A percentile compares a stretch with the other conserved stretches of the same genome.
Evolutionary conservation across 2,113 vertebrate genomes (phyloP).

Genomic region (Ceuthmochares aereus): DNA sequence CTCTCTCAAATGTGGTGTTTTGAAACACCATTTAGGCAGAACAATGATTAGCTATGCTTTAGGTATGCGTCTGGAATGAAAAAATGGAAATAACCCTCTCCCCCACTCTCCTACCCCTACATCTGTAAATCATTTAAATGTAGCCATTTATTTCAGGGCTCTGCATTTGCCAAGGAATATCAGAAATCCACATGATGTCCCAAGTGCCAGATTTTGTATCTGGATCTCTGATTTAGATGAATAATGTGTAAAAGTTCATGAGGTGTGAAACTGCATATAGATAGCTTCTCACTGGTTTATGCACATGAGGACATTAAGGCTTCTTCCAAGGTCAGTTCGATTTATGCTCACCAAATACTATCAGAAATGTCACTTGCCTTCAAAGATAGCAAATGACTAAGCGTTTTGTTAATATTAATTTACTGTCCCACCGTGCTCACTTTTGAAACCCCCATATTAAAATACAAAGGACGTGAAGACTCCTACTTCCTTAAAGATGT

Average conservation of each 20-base stretch:
- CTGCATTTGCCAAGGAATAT: conserved; percentile 12
- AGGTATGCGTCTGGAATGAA: conserved; percentile 17
- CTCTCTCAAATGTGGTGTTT: background rate
- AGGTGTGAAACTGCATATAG: conserved; percentile 69
- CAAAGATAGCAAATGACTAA: background rate
- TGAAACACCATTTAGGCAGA: conserved; percentile 30
- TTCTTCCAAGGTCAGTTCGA: conserved; percentile 68
- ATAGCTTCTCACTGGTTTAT: conserved; percentile 51
- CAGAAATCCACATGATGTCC: conserved; percentile 32
- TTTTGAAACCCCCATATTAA: background rate
- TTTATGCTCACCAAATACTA: conserved; percentile 37
- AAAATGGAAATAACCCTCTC: background rate
- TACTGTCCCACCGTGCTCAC: background rate
- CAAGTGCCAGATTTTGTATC: conserved; percentile 57
- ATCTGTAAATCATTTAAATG: conserved; percentile 41
- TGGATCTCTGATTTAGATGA: conserved; percentile 56
- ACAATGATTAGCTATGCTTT: background rate
- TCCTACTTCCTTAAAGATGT: background rate
- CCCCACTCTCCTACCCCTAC: background rate
- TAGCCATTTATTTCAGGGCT: conserved; percentile 2
- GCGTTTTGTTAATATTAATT: conserved; percentile 26
- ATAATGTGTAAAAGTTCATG: conserved; percentile 71
- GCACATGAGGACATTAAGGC: conserved; percentile 46
- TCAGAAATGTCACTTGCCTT: conserved; percentile 30
- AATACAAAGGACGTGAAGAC: background rate